Conservation (phyloP, 2,888 invertebrate species). For the Reticulitermes lucifugus region DNA sequence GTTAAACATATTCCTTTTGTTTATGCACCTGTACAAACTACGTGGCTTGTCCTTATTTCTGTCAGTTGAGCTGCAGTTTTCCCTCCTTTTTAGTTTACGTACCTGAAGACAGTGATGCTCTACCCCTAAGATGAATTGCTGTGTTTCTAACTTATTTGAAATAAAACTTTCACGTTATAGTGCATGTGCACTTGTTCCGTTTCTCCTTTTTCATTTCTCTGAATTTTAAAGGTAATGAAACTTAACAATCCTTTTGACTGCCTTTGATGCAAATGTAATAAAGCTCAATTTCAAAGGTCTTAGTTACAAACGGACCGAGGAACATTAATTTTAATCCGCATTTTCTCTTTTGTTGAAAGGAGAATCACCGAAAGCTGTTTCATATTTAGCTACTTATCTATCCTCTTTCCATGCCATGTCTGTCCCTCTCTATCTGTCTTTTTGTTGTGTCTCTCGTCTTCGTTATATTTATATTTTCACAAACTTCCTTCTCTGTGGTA, state of each 20-base stretch:
- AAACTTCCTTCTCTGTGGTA: no score
- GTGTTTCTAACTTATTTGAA: neutral
- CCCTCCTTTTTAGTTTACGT: neutral
- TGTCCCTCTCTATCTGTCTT: no score
- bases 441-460: no score
- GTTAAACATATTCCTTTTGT: no score
- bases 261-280: constrained; percentile 11
- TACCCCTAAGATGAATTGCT: neutral
- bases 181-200: neutral
- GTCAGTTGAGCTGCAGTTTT: neutral
- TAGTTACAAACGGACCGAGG: neutral
- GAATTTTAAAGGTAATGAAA: neutral
- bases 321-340: neutral
- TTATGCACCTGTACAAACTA: no score
- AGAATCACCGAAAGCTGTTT: neutral
- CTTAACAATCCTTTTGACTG: neutral
- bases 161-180: neutral
- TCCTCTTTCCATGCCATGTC: no score
- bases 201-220: neutral
- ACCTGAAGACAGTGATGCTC: neutral
- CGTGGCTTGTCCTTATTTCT: no score
- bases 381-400: neutral
- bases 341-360: neutral
- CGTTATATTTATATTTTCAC: no score
- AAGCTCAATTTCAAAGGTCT: neutral